These are phyloP conservation scores for Drosophila virilis DNA, from an alignment of 1,140 invertebrate genomes.

Conservation along the genomic window DNA sequence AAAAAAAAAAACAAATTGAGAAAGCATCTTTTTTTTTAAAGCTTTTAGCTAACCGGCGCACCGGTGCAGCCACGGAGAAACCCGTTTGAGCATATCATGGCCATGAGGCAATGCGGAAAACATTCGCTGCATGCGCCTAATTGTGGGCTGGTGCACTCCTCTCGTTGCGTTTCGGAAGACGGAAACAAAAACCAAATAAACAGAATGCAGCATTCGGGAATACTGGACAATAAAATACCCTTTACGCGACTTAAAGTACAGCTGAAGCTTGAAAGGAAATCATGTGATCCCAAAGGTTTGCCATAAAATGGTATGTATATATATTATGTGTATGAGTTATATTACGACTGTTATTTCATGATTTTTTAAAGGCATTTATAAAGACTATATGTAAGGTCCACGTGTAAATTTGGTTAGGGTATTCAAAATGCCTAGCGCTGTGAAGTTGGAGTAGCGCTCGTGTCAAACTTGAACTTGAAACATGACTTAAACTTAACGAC, in stretches of 20 bases:
- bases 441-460: not conserved
- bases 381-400: too few relatives aligned
- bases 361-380: too few relatives aligned
- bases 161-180: conserved; percentile 65
- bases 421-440: not conserved
- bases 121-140: conserved; percentile 47
- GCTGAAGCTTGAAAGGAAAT: not conserved
- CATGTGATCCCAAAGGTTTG: too few relatives aligned
- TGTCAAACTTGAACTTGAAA: conserved; percentile 77
- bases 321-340: too few relatives aligned
- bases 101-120: conserved; percentile 69
- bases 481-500: conserved; percentile 38
- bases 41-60: conserved; percentile 12
- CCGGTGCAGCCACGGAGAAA: conserved; percentile 37
- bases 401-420: conserved; percentile 4
- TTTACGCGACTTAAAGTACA: not conserved
- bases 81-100: conserved; percentile 62
- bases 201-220: not conserved
- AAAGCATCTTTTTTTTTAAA: conserved; percentile 14
- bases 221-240: not conserved
- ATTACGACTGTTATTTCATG: too few relatives aligned
- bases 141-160: conserved; percentile 50
- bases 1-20: conserved; percentile 17
- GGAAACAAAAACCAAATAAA: conserved; percentile 50
- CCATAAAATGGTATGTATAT: too few relatives aligned